Conservation (phyloP, 2,888 invertebrate species). For the Zygaena filipendulae region DNA sequence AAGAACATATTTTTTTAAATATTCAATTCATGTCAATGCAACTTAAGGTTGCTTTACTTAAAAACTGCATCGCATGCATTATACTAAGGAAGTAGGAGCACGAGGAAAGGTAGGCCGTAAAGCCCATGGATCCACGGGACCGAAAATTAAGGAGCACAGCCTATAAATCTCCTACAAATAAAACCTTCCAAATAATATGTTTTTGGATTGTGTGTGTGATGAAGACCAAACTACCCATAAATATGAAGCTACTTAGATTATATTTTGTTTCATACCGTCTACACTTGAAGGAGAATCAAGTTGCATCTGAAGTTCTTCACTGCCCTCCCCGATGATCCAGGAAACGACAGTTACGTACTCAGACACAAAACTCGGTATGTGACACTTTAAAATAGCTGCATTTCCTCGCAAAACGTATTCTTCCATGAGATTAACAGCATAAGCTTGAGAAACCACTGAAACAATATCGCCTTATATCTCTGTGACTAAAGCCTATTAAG, state of each 20-base stretch:
- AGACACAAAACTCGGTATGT: conserved; percentile 92
- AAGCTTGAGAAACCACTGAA: conserved; percentile 91
- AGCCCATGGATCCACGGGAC: conserved; percentile 64
- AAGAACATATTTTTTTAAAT: conserved; percentile 5
- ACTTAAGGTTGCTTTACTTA: conserved; percentile 60
- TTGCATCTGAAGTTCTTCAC: conserved; percentile 56
- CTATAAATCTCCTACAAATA: no score
- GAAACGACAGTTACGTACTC: conserved; percentile 88
- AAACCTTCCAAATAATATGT: no score
- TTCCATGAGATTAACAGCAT: conserved; percentile 92
- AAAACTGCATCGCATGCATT: conserved; percentile 49
- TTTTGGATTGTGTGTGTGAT: no score
- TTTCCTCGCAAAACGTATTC: conserved; percentile 92
- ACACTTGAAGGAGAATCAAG: conserved; percentile 40
- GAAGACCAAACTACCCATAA: no score
- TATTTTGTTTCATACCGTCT: no score
- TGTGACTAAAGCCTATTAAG: no score
- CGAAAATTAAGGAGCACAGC: conserved; percentile 31
- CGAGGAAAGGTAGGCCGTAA: conserved; percentile 68
- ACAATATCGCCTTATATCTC: conserved; percentile 41
- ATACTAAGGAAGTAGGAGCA: conserved; percentile 68
- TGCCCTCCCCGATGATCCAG: conserved; percentile 84
- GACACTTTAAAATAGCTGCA: conserved; percentile 92
- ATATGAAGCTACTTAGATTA: no score
- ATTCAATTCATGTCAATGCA: conserved; percentile 26